Base-by-base conservation (phyloP, 2,888 invertebrate species). In the Noctua janthina region DNA sequence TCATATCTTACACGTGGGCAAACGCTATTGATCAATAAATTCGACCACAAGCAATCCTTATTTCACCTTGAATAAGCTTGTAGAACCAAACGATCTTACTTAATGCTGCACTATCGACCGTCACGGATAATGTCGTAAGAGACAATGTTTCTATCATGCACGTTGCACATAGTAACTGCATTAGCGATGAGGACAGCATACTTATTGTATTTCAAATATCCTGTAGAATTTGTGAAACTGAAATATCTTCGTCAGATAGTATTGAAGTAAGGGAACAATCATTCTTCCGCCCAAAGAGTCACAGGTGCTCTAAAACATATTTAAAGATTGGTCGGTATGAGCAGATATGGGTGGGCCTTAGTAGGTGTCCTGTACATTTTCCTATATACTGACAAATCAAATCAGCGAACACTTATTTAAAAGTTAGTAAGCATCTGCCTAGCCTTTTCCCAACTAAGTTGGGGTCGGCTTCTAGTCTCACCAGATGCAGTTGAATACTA, bases 81-180 rank as follows among this genome's bases (percentile, higher is more conserved):
- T 70, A 62, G 35, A 76, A 71, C n/a, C 49, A 56, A 71, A 70
- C 20, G 35, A 66, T 83, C 56, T 76, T 74, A 75, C 74, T 82
- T 71, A 85, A 71, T 51, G 69, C 71, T 75, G 71, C 39, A 75
- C 76, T 83, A 76, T 83, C 62, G 62, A 35, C 59, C 77, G 77
- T 78, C 87, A 84, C 87, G 84, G 73, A 87, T 59, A 43, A 39
- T 84, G 73, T 84, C 67, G 84, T 84, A 84, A 87, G 49, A 67
- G 72, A 78, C 78, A 84, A 83, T 62, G 87, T 87, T 84, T 54
- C 87, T 67, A 75, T n/a, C 59, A 67, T 49, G 49, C 39, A 70
- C 8, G 78, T 83, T 84, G 87, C 87, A 87, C 72, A 84, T 39
- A 64, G 76, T 76, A 49, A 70, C 15, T 71, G 46, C 64, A 87